Conservation (phyloP, 1,140 invertebrate species). For the Drosophila insularis region DNA sequence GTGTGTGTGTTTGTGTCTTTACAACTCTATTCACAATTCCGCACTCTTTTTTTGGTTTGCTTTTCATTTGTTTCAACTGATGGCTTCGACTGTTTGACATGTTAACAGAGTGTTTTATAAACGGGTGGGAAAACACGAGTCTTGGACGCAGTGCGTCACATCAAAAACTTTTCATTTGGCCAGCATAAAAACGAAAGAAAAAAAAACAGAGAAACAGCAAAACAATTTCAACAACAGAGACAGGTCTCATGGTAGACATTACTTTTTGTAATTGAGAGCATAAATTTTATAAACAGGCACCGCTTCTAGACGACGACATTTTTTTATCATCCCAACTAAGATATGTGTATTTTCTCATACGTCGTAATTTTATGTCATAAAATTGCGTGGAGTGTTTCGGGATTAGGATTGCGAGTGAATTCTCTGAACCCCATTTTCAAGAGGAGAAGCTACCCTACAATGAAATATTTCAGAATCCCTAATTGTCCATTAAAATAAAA, state of each 20-base stretch:
- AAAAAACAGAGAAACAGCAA: neutral
- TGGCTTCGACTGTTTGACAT: constrained; percentile 12
- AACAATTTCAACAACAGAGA: neutral
- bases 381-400: constrained; percentile 4
- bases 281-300: constrained; percentile 49
- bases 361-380: constrained; percentile 38
- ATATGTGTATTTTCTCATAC: constrained; percentile 38
- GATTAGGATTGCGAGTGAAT: constrained; percentile 9
- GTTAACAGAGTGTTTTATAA: constrained; percentile 20
- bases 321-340: constrained; percentile 31
- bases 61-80: constrained; percentile 13
- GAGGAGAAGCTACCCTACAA: neutral
- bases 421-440: neutral
- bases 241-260: constrained; percentile 42
- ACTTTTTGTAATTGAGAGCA: constrained; percentile 58
- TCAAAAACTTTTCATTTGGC: constrained; percentile 15
- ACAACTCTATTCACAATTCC: constrained; percentile 1
- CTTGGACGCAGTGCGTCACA: constrained; percentile 5
- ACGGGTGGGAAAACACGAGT: constrained; percentile 10
- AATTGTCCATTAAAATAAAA: neutral
- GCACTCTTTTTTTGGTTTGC: constrained; percentile 13
- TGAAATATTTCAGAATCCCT: constrained; percentile 1
- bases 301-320: neutral
- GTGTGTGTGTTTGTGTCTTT: neutral
- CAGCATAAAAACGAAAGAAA: neutral